Base-by-base conservation (phyloP, 1,140 invertebrate species). In the Drosophila nikananu region DNA sequence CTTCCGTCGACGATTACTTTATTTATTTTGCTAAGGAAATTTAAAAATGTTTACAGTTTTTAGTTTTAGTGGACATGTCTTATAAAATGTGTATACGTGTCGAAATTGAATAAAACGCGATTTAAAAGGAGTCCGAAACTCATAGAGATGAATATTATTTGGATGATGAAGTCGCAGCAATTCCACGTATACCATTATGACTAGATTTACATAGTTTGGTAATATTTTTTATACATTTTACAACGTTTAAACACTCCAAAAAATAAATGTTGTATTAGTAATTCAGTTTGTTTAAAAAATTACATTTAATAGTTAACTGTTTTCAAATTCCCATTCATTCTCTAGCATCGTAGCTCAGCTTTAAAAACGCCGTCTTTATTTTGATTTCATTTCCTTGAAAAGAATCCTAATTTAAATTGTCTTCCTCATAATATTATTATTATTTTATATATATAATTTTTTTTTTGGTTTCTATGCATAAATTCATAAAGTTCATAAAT, bases 261-360 rank as follows among this genome's bases (percentile, higher is more conserved):
- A 89, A 90, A 90, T 90, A 90, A 90, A 90, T 89, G 68, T 89
- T 81, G 44, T 82, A 80, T 90, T 90, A 90, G 79, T 82, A 82
- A 86, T 75, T 86, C 78, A 71, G 59, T 79, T 89, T 70, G 62
- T 77, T 81, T 77, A 57, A 63, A 63, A 81, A 90, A 90, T 89
- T 90, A 90, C 86, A 90, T 86, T 90, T 90, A 90, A 86, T 90
- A 90, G 86, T 90, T 90, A 90, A 90, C 86, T 90, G 86, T 90
- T 90, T 90, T 66, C 77, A 90, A 80, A 72, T 76, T 87, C 64
- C 60, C 80, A 63, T 77, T 59, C 35, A 37, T 54, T 23, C 23
- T 27, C 23, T n/a, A 27, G 35, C 70, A 49, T 60, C 54, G 39
- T 37, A 58, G 52, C 54, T 51, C 54, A 59, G 52, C 66, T 70